Evolutionary conservation across 2,888 invertebrate genomes (phyloP).

Genomic region (Stegophylla sp.): DNA sequence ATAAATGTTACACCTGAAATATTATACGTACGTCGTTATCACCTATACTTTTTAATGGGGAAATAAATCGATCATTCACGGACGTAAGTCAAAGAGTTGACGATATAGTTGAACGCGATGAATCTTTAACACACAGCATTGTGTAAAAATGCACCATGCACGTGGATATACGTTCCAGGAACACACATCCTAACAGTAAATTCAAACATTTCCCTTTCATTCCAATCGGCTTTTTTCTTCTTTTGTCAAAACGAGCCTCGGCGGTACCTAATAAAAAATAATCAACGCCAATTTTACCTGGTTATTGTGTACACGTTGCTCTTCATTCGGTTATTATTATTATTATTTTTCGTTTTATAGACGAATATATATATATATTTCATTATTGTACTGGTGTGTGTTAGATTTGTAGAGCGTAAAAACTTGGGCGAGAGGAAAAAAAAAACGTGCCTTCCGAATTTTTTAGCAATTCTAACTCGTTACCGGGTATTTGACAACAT

Average conservation of each 20-base stretch:
- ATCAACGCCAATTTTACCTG: background rate
- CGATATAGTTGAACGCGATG: background rate
- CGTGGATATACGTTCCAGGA: background rate
- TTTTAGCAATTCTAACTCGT: background rate
- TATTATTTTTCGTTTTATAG: background rate
- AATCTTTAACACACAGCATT: background rate
- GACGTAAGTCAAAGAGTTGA: too few relatives aligned
- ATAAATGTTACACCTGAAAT: too few relatives aligned
- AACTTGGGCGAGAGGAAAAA: background rate
- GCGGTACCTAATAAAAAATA: background rate
- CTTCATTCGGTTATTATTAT: background rate
- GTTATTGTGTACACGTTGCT: background rate
- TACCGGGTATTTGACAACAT: background rate
- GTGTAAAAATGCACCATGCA: background rate
- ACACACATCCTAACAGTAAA: background rate
- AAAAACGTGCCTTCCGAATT: background rate
- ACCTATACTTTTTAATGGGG: too few relatives aligned
- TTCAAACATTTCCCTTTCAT: background rate
- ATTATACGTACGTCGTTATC: too few relatives aligned
- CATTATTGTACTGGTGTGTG: background rate
- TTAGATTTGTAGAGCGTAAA: background rate
- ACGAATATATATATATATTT: background rate
- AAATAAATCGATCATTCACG: too few relatives aligned
- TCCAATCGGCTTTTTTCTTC: background rate
- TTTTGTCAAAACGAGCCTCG: background rate